Evolutionary conservation across 2,113 vertebrate species (phyloP), one percentile per base, ranked within the genome.

Genomic region (Pseudopipra pipra): DNA sequence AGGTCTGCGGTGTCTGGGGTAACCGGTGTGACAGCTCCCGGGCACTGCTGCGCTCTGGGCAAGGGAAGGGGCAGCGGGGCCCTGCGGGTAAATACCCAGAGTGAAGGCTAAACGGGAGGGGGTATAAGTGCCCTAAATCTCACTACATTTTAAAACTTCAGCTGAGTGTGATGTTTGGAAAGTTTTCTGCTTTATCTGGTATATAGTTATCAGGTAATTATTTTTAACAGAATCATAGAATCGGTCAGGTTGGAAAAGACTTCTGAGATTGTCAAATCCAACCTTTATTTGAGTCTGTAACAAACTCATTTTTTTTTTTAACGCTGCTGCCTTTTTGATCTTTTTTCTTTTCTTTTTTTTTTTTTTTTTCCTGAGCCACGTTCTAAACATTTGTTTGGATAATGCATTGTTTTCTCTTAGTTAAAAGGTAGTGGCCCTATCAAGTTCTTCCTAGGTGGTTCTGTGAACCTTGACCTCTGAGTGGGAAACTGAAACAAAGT

Each of bases 321-420:
- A 77, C 31, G 10, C 23, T 27, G 21, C 70, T 68, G n/a, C 31
- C 35, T 87, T 72, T 93, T 95, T 85, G 58, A 67, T 96, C 18
- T 87, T 87, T 24, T 15, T 9, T 87, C 85, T 24, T 15, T 28
- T 9, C 10, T 10, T 49, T 51, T 25, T 52, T 78, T 75, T 65
- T 56, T 67, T 63, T 47, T 44, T 74, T 39, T 5, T 33, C 16
- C 23, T 25, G 28, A 61, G 28, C 22, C n/a, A 15, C 52, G 54
- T 61, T 89, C 91, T 41, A 80, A 89, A 80, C 41, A 18, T 67
- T 95, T 96, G 70, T 95, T 97, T 95, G 51, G 63, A 54, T 83
- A 90, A 76, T 90, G 84, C 49, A 82, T 96, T 95, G 93, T 87
- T 94, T 96, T 85, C 70, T 75, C 70, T 67, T 33, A 82, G 74